Conservation (phyloP, 2,888 invertebrate genomes). For the Marasmarcha lunaedactyla region DNA sequence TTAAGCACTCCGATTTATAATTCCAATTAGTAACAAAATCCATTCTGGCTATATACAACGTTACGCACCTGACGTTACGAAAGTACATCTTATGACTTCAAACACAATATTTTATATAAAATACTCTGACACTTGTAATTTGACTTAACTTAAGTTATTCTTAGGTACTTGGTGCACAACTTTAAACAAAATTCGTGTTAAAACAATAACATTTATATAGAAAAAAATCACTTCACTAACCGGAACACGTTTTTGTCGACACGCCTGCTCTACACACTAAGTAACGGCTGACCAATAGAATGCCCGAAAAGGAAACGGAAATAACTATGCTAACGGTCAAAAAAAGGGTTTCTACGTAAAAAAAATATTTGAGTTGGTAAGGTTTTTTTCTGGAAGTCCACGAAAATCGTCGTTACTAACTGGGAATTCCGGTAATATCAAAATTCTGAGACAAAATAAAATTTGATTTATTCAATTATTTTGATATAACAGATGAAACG, state of each 20-base stretch:
- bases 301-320: not conserved
- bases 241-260: too few species aligned
- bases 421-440: too few species aligned
- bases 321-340: not conserved
- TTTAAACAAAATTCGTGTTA: not conserved
- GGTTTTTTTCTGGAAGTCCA: not conserved
- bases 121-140: not conserved
- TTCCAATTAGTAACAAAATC: too few species aligned
- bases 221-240: not conserved
- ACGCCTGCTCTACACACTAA: too few species aligned
- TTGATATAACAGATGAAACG: too few species aligned
- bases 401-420: not conserved
- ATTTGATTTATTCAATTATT: too few species aligned
- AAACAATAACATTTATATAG: not conserved
- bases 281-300: too few species aligned
- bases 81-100: too few species aligned
- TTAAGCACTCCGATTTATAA: too few species aligned
- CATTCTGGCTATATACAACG: not conserved
- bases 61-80: not conserved
- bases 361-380: not conserved
- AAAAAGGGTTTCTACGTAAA: not conserved
- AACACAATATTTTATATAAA: not conserved
- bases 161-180: not conserved
- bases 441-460: too few species aligned
- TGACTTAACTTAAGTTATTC: not conserved